Evolutionary conservation across 2,888 invertebrate genomes (phyloP).

Genomic region (Lepidocyrtoides sp.): DNA sequence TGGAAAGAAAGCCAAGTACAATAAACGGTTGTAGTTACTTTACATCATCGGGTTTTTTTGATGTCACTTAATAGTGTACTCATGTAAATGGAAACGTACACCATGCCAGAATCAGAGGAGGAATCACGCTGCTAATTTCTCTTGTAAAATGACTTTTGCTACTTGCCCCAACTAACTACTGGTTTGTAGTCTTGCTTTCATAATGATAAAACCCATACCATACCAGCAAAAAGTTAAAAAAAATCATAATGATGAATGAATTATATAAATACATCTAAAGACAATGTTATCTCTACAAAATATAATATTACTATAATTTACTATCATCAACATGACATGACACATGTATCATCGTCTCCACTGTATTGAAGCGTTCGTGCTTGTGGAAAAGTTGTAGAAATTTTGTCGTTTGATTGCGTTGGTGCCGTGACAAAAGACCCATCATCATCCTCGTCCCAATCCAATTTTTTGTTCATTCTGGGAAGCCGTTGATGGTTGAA

Average conservation of each 20-base stretch:
- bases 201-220: no score
- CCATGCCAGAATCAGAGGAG: neutral
- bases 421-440: constrained; percentile 38
- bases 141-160: neutral
- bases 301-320: neutral
- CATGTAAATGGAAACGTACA: constrained; percentile 50
- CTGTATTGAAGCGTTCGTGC: neutral
- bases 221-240: neutral
- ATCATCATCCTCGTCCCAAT: neutral
- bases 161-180: no score
- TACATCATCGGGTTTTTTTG: neutral
- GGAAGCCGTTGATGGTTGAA: constrained; percentile 15
- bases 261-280: neutral
- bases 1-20: constrained; percentile 22
- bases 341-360: neutral
- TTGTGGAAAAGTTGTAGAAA: constrained; percentile 44
- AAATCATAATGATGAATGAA: constrained; percentile 11
- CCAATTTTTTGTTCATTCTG: constrained; percentile 21
- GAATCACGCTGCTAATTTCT: neutral
- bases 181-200: no score
- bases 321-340: neutral
- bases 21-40: neutral
- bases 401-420: constrained; percentile 12
- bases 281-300: neutral
- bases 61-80: neutral